Evolutionary conservation across 1,140 invertebrate genomes (phyloP).

Genomic region (Drosophila yakuba): DNA sequence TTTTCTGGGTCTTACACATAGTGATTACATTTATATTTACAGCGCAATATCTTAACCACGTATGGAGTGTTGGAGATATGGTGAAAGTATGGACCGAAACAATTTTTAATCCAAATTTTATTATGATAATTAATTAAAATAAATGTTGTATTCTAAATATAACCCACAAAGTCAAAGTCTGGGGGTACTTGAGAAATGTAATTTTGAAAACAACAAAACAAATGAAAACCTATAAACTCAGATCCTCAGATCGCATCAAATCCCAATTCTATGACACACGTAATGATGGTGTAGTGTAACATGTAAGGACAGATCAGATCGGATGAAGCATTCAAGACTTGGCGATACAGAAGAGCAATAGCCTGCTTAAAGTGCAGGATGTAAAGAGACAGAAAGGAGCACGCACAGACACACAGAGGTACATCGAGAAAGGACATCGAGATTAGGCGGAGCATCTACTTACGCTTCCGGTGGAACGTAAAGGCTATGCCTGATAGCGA

Average conservation of each 20-base stretch:
- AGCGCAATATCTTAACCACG: slow-evolving; percentile 27
- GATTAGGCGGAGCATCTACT: slow-evolving; percentile 58
- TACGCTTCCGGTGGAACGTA: slow-evolving; percentile 73
- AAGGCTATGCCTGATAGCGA: slow-evolving; percentile 59
- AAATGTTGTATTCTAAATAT: background rate
- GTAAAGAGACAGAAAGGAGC: slow-evolving; percentile 22
- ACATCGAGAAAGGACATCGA: slow-evolving; percentile 47
- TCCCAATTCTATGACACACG: background rate
- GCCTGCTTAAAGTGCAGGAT: slow-evolving; percentile 1
- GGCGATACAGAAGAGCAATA: slow-evolving; percentile 4
- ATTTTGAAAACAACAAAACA: background rate
- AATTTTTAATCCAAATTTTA: background rate
- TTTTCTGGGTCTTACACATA: slow-evolving; percentile 22
- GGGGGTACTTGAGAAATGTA: background rate
- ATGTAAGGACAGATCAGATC: slow-evolving; percentile 3
- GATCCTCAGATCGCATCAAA: background rate
- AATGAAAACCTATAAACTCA: background rate
- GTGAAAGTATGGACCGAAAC: background rate
- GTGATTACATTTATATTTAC: slow-evolving; percentile 47
- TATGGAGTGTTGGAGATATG: slow-evolving; percentile 13
- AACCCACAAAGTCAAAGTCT: background rate
- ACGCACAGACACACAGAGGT: slow-evolving; percentile 39
- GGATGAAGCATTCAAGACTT: slow-evolving; percentile 12
- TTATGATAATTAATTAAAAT: background rate
- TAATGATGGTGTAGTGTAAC: slow-evolving; percentile 7